A percentile compares a stretch with the other conserved stretches of the same genome.
Evolutionary conservation across 2,888 invertebrate species (phyloP).

Genomic region (Eupeodes latifasciatus): DNA sequence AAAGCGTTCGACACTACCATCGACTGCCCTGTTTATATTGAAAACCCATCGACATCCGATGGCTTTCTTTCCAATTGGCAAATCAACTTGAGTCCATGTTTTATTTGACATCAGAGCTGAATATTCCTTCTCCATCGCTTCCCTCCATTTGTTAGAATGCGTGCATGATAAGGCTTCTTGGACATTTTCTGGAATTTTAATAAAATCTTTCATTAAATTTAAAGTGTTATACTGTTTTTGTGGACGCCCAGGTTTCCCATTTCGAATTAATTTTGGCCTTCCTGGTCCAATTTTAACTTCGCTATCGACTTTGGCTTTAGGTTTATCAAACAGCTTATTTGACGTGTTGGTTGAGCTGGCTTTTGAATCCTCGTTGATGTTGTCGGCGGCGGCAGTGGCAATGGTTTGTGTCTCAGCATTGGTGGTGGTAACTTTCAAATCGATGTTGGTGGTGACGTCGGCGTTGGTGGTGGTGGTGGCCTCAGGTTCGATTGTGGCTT

Average conservation of each 20-base stretch:
- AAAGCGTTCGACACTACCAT: slow-evolving; percentile 15
- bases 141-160: not conserved
- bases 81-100: slow-evolving; percentile 4
- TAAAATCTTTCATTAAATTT: not conserved
- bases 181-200: not conserved
- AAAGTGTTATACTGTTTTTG: not conserved
- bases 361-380: too few relatives aligned
- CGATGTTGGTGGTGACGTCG: too few relatives aligned
- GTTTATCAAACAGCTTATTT: too few relatives aligned
- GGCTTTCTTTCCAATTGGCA: not conserved
- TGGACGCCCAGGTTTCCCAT: too few relatives aligned
- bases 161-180: not conserved
- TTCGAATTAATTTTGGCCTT: not conserved
- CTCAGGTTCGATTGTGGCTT: too few relatives aligned
- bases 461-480: too few relatives aligned
- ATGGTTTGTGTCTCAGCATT: too few relatives aligned
- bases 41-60: slow-evolving; percentile 22
- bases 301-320: too few relatives aligned
- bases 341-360: too few relatives aligned
- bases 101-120: slow-evolving; percentile 1
- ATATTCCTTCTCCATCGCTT: slow-evolving; percentile 1
- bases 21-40: slow-evolving; percentile 15
- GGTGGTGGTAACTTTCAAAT: too few relatives aligned
- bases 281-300: not conserved
- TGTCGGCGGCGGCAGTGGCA: too few relatives aligned